Percentiles rank a stretch among this genome's conserved stretches.
Conservation (phyloP, 2,888 invertebrate species). For the Selenia dentaria region DNA sequence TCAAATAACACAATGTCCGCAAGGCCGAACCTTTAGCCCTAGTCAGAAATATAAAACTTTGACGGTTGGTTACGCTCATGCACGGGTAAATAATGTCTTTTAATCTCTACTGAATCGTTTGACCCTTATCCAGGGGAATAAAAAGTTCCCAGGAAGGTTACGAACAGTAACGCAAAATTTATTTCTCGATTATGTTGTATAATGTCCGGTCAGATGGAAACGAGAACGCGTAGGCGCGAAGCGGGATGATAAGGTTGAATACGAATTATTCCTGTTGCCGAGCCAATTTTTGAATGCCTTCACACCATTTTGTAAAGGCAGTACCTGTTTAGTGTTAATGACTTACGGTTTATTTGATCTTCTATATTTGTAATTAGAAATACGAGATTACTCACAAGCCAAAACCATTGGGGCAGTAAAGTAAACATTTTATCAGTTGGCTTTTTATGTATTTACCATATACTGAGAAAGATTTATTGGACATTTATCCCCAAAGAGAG, state of each 20-base stretch:
- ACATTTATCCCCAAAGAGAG: too few species aligned
- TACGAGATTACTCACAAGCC: too few species aligned
- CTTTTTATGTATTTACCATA: too few species aligned
- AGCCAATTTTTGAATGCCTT: too few species aligned
- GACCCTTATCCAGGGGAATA: conserved; percentile 66
- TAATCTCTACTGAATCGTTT: conserved; percentile 68
- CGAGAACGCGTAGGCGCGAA: conserved; percentile 34
- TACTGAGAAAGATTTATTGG: too few species aligned
- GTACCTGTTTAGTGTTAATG: background rate
- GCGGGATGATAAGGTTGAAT: conserved; percentile 42
- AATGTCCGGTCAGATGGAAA: conserved; percentile 47
- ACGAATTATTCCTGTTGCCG: conserved; percentile 39
- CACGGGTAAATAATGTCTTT: conserved; percentile 76
- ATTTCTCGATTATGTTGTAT: conserved; percentile 72
- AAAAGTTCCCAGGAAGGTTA: conserved; percentile 65
- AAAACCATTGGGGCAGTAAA: too few species aligned
- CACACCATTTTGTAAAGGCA: conserved; percentile 15
- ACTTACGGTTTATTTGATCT: too few species aligned
- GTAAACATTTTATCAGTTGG: too few species aligned
- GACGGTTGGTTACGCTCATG: conserved; percentile 65
- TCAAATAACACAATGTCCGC: conserved; percentile 52
- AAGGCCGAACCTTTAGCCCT: conserved; percentile 57
- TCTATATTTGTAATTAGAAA: too few species aligned
- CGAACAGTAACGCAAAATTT: conserved; percentile 61
- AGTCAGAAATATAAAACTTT: conserved; percentile 76